Conservation (phyloP, 2,888 invertebrate genomes). For the Lochmaea crataegi region DNA sequence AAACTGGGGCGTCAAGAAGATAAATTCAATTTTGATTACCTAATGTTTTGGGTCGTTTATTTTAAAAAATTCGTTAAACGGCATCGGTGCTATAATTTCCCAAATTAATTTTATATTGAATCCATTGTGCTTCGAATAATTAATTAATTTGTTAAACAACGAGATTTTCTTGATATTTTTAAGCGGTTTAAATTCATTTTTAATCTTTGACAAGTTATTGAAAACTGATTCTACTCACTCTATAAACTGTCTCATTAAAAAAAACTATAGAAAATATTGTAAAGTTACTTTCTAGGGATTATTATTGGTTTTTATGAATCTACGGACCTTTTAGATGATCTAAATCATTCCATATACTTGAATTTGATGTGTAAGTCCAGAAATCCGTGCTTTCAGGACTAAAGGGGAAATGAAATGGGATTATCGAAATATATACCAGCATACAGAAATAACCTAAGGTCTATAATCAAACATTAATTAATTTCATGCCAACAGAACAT, state of each 20-base stretch:
- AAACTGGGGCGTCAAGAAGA: conserved; percentile 29
- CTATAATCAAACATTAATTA: background rate
- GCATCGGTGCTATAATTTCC: no score
- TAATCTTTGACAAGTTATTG: background rate
- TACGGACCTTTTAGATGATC: no score
- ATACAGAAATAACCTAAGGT: background rate
- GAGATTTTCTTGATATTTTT: background rate
- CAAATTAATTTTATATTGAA: background rate
- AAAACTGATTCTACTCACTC: no score
- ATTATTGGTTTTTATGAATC: no score
- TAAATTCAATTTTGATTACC: conserved; percentile 35
- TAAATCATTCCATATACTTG: no score
- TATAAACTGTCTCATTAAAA: no score
- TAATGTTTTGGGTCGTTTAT: conserved; percentile 25
- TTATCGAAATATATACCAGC: background rate
- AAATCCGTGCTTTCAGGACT: no score
- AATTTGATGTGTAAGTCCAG: no score
- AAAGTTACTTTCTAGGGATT: no score
- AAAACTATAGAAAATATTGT: no score
- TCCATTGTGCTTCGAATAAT: background rate
- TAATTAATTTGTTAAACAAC: background rate
- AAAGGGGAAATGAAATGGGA: no score
- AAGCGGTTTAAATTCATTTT: background rate
- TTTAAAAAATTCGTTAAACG: conserved; percentile 15
- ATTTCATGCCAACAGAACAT: background rate